Base-by-base conservation (phyloP, 2,797 vertebrate genomes). In the Spinus pinus region DNA sequence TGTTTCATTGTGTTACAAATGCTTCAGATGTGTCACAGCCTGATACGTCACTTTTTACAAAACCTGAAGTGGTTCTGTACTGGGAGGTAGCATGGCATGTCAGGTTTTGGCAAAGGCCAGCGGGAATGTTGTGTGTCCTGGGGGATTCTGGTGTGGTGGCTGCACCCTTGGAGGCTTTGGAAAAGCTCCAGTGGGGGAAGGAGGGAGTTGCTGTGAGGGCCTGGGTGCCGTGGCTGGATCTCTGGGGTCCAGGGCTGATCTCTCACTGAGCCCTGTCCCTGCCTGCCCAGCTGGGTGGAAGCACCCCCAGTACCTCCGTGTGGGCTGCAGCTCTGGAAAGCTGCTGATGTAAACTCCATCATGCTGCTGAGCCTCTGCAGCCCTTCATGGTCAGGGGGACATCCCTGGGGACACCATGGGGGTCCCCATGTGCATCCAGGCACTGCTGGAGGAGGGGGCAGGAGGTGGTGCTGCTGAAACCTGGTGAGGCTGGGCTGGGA, bases 251-350 rank as follows among this genome's bases (percentile, higher is more conserved):
- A 20, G 50, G 24, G 72, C 56, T 62, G 60, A 11, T 80, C 12
- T 69, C 35, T 44, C 14, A 1, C 27, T 25, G 44, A 7, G 2
- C 3, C 5, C 46, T 79, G 50, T 49, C 49, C 35, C 53, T 92
- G 47, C 79, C 42, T 61, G 64, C 67, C 78, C 56, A 49, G 33
- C 23, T 30, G 57, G 6, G 17, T 47, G 71, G 71, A 39, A 53
- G 5, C 2, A 33, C n/a, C 33, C 44, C 61, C 0, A 0, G 19
- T 17, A 20, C 7, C 31, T 67, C 33, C 0, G 0, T 2, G 6
- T 31, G 62, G 41, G 66, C 57, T 91, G 31, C 18, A 16, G 44
- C 54, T 65, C 75, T 8, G 35, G 44, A 1, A 20, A 12, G 56
- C 6, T 62, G 60, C 51, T 4, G 7, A 12, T 70, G 23, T 14